Conservation (phyloP, 2,113 vertebrate genomes). For the Malurus cyaneus region DNA sequence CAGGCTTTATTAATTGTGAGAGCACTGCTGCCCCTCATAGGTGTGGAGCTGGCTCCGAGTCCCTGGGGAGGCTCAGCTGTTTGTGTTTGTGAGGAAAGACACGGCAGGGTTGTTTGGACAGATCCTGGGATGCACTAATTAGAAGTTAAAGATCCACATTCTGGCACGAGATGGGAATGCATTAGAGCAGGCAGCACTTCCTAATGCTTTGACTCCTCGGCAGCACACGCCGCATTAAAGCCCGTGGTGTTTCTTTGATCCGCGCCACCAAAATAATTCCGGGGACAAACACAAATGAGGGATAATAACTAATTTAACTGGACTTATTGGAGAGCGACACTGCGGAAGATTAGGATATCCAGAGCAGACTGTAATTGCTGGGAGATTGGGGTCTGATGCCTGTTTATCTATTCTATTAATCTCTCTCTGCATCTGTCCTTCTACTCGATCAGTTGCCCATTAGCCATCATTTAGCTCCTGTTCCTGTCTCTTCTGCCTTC, state of each 20-base stretch:
- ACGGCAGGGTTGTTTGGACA: constrained; percentile 49
- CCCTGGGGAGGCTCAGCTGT: constrained; percentile 51
- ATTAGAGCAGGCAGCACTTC: not conserved
- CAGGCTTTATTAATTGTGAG: not conserved
- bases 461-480: constrained; percentile 35
- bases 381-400: constrained; percentile 51
- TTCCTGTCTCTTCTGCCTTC: not conserved
- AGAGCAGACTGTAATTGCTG: constrained; percentile 43
- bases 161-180: not conserved
- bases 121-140: constrained; percentile 60
- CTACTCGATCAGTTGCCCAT: constrained; percentile 32
- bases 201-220: constrained; percentile 46
- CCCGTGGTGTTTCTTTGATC: constrained; percentile 53
- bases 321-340: constrained; percentile 49
- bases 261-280: constrained; percentile 42
- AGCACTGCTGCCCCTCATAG: not conserved
- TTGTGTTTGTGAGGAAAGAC: constrained; percentile 41
- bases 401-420: constrained; percentile 56
- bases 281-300: constrained; percentile 50
- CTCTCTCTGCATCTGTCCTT: constrained; percentile 56
- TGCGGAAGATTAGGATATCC: constrained; percentile 56
- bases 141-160: constrained; percentile 62
- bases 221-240: constrained; percentile 38
- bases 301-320: constrained; percentile 65
- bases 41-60: not conserved